Percentiles rank a stretch among this genome's conserved stretches.
phyloP scores from a whole-genome alignment of 2,113 vertebrate species.

The Octodon degus region DNA sequence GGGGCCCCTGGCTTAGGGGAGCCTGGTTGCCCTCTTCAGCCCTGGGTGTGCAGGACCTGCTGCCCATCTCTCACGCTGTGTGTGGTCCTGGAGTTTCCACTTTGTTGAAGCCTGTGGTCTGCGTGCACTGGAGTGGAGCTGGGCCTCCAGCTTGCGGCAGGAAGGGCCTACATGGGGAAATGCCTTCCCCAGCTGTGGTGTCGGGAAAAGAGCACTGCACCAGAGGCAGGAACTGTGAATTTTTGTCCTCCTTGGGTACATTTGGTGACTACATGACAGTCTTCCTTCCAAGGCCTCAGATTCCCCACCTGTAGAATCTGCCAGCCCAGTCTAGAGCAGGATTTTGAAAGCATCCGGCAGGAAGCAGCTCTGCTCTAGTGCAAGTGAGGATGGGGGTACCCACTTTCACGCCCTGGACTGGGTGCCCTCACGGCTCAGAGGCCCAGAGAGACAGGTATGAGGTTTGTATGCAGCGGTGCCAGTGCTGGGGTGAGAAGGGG shows the following conservation, averaged over 20 bases:
- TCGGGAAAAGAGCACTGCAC: background rate
- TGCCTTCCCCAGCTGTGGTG: rapidly evolving
- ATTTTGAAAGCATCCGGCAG: background rate
- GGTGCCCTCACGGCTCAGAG: background rate
- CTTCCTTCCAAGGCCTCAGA: background rate
- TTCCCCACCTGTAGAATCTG: background rate
- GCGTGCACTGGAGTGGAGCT: background rate
- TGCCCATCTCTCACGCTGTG: background rate
- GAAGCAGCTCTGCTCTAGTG: background rate
- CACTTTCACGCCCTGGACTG: background rate
- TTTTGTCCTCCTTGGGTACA: background rate
- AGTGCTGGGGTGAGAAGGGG: background rate
- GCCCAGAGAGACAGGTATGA: rapidly evolving
- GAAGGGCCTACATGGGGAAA: background rate
- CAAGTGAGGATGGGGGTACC: background rate
- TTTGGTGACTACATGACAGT: background rate
- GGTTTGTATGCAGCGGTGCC: background rate
- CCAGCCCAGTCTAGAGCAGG: background rate
- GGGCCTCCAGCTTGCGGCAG: background rate
- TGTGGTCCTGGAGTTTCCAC: background rate
- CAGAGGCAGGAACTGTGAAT: background rate
- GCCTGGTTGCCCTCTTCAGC: background rate
- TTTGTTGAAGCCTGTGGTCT: background rate
- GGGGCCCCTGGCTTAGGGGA: background rate
- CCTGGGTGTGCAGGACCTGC: background rate